A percentile compares a stretch with the other conserved stretches of the same genome.
phyloP scores from a whole-genome alignment of 2,113 vertebrate species.

The Xiphophorus couchianus region DNA sequence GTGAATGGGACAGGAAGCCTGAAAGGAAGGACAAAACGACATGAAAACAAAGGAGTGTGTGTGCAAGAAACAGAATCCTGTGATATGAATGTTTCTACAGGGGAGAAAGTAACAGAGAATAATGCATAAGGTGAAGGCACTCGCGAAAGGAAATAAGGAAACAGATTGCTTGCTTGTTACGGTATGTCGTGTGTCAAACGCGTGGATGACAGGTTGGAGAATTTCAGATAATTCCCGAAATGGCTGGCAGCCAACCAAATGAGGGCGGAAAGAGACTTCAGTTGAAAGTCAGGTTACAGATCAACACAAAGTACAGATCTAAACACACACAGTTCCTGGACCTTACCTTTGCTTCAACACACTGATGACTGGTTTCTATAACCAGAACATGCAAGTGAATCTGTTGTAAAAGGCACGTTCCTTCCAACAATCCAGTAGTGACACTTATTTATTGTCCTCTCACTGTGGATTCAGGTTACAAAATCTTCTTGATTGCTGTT shows the following conservation, averaged over 20 bases:
- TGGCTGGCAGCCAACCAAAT: slow-evolving; percentile 49
- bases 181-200: slow-evolving; percentile 36
- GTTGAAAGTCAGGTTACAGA: slow-evolving; percentile 24
- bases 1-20: slow-evolving; percentile 69
- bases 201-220: slow-evolving; percentile 26
- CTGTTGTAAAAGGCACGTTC: no score
- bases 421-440: not conserved
- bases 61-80: not conserved
- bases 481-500: no score
- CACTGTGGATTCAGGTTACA: no score
- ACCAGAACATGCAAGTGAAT: no score
- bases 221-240: slow-evolving; percentile 25
- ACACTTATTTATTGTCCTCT: not conserved
- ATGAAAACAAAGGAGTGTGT: slow-evolving; percentile 19
- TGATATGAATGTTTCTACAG: slow-evolving; percentile 20
- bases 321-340: slow-evolving; percentile 16
- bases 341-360: not conserved
- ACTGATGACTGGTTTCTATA: no score
- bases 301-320: slow-evolving; percentile 11
- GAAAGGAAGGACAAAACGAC: slow-evolving; percentile 40
- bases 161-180: slow-evolving; percentile 4
- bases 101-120: slow-evolving; percentile 40
- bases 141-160: not conserved
- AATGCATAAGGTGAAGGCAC: not conserved
- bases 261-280: slow-evolving; percentile 44